Evolutionary conservation across 2,888 invertebrate species (phyloP), one percentile per base, ranked within the genome.

Genomic region (Brachypterus glaber): DNA sequence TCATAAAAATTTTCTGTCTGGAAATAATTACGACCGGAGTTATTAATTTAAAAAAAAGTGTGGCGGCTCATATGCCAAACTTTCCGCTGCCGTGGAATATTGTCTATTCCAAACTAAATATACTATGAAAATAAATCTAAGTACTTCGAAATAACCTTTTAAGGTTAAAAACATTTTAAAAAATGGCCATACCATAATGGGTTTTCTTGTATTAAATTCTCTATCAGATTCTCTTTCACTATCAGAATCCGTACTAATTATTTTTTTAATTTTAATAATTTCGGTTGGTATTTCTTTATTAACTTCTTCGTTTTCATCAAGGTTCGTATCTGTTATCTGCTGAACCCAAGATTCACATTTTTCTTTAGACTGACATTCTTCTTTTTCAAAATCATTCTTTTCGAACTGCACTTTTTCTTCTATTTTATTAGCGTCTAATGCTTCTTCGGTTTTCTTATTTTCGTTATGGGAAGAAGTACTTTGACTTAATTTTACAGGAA

Each of bases 401-500:
- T 30, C 24, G 7, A 8, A 7, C 9, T 21, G n/a, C 11, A 29
- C 7, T 12, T 29, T 29, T 7, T 11, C 30, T 29, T 8, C 16
- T 14, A 35, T 37, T 12, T 37, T 14, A 5, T 32, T 31, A 16
- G 37, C 37, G 11, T 44, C 37, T 13, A 37, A 40, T 27, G 37
- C 40, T 25, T 46, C 40, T 12, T 41, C 35, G 12, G 34, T 38
- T 26, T 62, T 63, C 60, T 76, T 76, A 41, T 73, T 75, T 51
- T 77, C 77, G 44, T 76, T 77, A 50, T 77, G 29, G 38, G 32
- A 25, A 39, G 37, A 17, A 5, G 21, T 13, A 15, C 32, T 35
- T 37, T 25, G 5, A 21, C 7, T 9, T 8, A 7, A 8, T 9
- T 21, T 21, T 7, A 33, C 35, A 30, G 44, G 40, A 15, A 41